phyloP scores from a whole-genome alignment of 2,113 vertebrate genomes.

The Callorhinus ursinus region DNA sequence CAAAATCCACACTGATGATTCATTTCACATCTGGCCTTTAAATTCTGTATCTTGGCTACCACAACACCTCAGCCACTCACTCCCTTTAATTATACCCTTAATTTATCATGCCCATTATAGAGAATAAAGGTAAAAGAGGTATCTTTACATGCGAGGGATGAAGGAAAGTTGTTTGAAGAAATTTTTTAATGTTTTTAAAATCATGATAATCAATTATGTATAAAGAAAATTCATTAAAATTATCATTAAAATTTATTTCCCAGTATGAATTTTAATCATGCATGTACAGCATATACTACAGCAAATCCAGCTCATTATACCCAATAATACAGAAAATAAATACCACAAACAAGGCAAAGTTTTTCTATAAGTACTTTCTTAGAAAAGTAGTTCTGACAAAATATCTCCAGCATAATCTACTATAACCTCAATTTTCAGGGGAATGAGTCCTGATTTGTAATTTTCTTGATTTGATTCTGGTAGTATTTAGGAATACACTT shows the following conservation, averaged over 20 bases:
- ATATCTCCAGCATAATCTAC: conserved; percentile 75
- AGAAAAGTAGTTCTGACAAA: conserved; percentile 75
- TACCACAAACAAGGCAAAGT: neutral
- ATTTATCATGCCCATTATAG: neutral
- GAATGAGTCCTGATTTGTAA: conserved; percentile 67
- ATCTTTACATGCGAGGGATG: neutral
- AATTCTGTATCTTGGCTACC: neutral
- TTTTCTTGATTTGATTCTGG: conserved; percentile 46
- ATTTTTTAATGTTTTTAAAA: neutral
- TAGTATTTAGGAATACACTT: neutral
- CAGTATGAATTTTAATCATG: neutral
- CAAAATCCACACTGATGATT: neutral
- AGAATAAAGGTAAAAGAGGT: neutral
- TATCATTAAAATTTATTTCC: neutral
- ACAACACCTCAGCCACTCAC: neutral
- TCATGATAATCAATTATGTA: neutral
- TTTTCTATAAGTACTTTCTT: conserved; percentile 63
- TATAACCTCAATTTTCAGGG: conserved; percentile 73
- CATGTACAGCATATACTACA: neutral
- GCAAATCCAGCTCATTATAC: neutral
- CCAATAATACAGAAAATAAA: neutral
- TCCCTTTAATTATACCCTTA: neutral
- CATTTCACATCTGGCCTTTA: neutral
- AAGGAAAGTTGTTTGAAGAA: neutral
- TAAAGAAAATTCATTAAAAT: neutral